phyloP scores from a whole-genome alignment of 2,797 vertebrate genomes.

The Coracias cyanogaster region DNA sequence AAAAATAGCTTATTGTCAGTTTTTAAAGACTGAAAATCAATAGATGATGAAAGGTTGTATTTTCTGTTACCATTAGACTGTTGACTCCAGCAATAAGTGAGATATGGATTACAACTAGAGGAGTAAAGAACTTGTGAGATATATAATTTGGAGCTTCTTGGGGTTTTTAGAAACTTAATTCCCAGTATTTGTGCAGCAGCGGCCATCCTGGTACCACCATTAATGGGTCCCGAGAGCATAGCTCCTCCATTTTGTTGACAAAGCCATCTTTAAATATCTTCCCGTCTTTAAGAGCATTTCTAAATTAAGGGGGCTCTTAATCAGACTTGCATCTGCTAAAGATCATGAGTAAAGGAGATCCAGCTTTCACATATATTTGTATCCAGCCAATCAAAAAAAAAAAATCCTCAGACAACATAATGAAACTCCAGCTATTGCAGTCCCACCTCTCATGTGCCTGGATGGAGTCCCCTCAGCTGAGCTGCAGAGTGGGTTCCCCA shows the following conservation, averaged over 20 bases:
- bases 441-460: neutral
- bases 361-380: neutral
- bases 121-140: conserved; percentile 49
- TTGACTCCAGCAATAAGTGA: conserved; percentile 78
- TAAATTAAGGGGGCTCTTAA: neutral
- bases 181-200: neutral
- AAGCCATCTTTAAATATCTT: neutral
- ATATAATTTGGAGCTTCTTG: conserved; percentile 35
- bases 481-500: neutral
- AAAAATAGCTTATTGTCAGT: conserved; percentile 76
- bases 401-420: neutral
- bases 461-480: neutral
- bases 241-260: conserved; percentile 8
- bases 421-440: neutral
- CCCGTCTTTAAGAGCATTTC: neutral
- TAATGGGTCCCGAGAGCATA: neutral
- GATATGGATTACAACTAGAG: conserved; percentile 68
- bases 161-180: conserved; percentile 55
- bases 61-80: conserved; percentile 77
- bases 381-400: neutral
- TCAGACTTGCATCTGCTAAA: neutral
- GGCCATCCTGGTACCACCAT: neutral
- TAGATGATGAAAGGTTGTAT: conserved; percentile 76
- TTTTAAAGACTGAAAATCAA: conserved; percentile 79
- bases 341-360: neutral